Percentiles rank a stretch among this genome's conserved stretches.
Conservation (phyloP, 2,797 vertebrate species). For the Sciaenops ocellatus region DNA sequence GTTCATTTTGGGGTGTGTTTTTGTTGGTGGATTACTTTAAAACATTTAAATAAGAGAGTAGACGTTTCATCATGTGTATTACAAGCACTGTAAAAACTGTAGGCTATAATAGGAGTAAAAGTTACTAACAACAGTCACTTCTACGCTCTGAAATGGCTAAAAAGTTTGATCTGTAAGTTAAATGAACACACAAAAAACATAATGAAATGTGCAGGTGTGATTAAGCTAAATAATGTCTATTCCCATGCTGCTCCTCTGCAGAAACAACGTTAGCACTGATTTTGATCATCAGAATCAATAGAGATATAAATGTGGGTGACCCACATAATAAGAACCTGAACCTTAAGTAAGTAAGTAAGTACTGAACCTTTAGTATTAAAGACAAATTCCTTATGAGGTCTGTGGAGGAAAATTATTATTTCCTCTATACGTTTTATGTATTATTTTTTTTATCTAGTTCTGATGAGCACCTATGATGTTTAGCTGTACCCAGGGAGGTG, state of each 20-base stretch:
- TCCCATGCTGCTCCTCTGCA: background rate
- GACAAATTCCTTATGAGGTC: background rate
- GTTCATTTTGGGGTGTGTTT: background rate
- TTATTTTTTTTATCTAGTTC: background rate
- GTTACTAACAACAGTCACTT: background rate
- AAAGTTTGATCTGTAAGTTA: background rate
- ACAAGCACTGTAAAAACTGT: background rate
- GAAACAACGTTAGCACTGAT: background rate
- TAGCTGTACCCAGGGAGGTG: too few relatives aligned
- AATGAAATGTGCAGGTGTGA: background rate
- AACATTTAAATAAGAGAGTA: background rate
- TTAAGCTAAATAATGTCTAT: background rate
- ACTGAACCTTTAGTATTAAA: background rate
- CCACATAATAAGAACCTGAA: background rate
- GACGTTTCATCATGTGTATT: background rate
- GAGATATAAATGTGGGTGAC: background rate
- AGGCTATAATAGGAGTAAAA: background rate
- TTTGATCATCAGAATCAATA: background rate
- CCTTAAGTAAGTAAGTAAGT: background rate
- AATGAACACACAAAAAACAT: background rate
- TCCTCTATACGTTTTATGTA: background rate
- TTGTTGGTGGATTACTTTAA: background rate
- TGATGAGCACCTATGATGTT: background rate
- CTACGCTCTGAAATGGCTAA: background rate
- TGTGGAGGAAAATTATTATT: background rate